Conservation (phyloP, 2,888 invertebrate genomes). For the Conops quadrifasciatus region DNA sequence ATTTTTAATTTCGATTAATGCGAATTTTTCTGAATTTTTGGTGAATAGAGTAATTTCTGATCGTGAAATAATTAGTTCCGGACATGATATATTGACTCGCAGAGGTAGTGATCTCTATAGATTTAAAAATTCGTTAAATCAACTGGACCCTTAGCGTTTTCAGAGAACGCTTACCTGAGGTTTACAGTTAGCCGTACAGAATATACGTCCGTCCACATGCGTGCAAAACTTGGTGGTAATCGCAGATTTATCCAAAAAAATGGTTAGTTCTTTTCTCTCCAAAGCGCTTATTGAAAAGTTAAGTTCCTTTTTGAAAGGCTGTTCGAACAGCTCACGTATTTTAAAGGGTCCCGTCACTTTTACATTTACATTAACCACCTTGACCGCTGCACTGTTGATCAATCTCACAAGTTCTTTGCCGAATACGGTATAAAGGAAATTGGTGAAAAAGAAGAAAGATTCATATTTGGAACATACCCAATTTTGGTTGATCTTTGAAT, state of each 20-base stretch:
- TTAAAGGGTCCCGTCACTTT: conserved; percentile 52
- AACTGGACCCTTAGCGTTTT: not conserved
- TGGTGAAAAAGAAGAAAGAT: not conserved
- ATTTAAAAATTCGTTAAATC: not conserved
- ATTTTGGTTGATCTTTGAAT: conserved; percentile 45
- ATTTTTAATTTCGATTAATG: conserved; percentile 49
- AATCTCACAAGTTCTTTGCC: conserved; percentile 45
- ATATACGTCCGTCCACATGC: conserved; percentile 51
- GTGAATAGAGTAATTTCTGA: conserved; percentile 54
- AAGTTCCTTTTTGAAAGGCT: conserved; percentile 45
- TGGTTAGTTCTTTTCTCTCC: conserved; percentile 50
- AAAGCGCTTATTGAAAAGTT: conserved; percentile 38
- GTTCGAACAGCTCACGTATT: conserved; percentile 49
- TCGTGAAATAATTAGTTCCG: conserved; percentile 49
- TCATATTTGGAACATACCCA: conserved; percentile 28
- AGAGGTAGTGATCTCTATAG: conserved; percentile 47
- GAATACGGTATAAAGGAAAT: not conserved
- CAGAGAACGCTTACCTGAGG: conserved; percentile 43
- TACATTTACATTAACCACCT: conserved; percentile 40
- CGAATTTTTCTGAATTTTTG: conserved; percentile 43
- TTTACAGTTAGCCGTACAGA: conserved; percentile 44
- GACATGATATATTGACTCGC: conserved; percentile 46
- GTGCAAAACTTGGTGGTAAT: conserved; percentile 46
- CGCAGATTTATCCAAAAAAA: conserved; percentile 47
- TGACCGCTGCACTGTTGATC: conserved; percentile 40